Evolutionary conservation across 1,140 invertebrate genomes (phyloP).

Genomic region (Thereuonema tuberculata): DNA sequence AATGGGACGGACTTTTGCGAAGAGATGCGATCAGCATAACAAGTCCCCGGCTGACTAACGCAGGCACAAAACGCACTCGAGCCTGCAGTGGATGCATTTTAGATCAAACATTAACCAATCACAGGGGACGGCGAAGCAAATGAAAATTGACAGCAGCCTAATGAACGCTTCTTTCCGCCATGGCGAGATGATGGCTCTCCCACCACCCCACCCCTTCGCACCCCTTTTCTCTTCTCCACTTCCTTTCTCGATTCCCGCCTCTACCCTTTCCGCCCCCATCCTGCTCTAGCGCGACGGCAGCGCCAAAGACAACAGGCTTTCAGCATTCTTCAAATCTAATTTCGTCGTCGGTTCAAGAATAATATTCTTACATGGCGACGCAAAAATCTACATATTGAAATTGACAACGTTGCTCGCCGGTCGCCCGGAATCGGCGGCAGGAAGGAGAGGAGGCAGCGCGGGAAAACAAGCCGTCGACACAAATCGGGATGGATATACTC

Average conservation of each 20-base stretch:
- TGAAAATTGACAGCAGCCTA: constrained; percentile 22
- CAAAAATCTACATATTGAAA: constrained; percentile 7
- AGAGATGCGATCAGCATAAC: neutral
- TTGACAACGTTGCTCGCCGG: constrained; percentile 4
- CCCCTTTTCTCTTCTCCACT: constrained; percentile 7
- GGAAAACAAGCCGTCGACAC: too few relatives aligned
- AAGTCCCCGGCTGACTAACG: constrained; percentile 6
- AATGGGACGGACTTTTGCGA: too few relatives aligned
- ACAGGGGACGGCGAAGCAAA: constrained; percentile 6
- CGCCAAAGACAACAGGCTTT: constrained; percentile 23
- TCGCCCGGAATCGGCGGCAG: too few relatives aligned
- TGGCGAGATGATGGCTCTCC: neutral
- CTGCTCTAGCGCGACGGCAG: constrained; percentile 1
- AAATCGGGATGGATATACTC: too few relatives aligned
- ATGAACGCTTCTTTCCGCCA: constrained; percentile 14
- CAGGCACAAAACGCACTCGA: neutral
- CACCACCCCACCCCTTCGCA: neutral
- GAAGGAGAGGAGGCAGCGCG: too few relatives aligned
- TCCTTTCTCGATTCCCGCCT: neutral
- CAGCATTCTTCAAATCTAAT: constrained; percentile 28
- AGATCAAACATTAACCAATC: constrained; percentile 23
- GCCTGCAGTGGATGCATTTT: constrained; percentile 11
- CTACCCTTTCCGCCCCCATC: neutral
- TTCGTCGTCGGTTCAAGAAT: constrained; percentile 24
- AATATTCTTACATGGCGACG: constrained; percentile 13